Base-by-base conservation (phyloP, 2,888 invertebrate genomes). In the Catocala fraxini region DNA sequence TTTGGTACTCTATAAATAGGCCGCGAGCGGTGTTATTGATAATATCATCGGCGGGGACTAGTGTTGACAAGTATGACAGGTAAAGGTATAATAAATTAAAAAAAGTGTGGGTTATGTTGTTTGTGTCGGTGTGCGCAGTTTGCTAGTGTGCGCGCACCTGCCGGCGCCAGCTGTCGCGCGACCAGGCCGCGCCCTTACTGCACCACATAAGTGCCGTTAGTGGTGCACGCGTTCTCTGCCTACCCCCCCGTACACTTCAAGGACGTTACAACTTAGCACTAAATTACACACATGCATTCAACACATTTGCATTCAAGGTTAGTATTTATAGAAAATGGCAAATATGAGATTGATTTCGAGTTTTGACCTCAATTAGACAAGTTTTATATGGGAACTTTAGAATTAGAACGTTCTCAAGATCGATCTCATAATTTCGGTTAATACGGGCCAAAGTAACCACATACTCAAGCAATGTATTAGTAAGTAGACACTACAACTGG, bases 121-220 rank as follows among this genome's bases (percentile, higher is more conserved):
- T 35, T n/a, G 4, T 12, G 39, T 45, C 54, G 5, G 39, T 45
- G 68, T 58, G 68, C 59, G 47, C 66, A 63, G 83, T 80, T 81
- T 67, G 80, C 80, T 74, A 71, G 81, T 75, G 65, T 76, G 79
- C 80, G 80, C 82, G 89, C 92, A 91, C 92, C 92, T 92, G 90
- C 85, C 75, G 76, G 71, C 58, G 83, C 82, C 90, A 89, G 89
- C 89, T 89, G 88, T 81, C 88, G 86, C 48, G 39, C 85, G 25
- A 80, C 87, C 77, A 68, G 83, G 80, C 84, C 76, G 75, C 84
- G 74, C 85, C 86, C 83, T 83, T 81, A 76, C 69, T 72, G 70
- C 75, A 63, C 68, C 75, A 79, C 81, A 79, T 79, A 77, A 79
- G 75, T 73, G 64, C 79, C 70, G 73, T 81, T 79, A 72, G 60